These are phyloP conservation scores for Calephelis nemesis DNA, from an alignment of 1,140 invertebrate species.

Conservation along the genomic window DNA sequence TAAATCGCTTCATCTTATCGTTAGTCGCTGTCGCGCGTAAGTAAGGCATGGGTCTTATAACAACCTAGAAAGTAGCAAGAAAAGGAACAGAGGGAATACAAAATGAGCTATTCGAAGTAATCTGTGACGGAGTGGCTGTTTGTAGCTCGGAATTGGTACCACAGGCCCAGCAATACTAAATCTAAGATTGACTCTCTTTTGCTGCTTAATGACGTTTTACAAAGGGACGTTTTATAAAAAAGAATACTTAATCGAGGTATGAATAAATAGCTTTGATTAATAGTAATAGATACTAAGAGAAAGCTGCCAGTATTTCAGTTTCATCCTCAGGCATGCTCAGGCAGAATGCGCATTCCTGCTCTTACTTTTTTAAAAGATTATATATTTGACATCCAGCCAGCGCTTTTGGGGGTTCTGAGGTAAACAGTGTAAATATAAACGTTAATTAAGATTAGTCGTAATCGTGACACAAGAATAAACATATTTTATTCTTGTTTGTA, in stretches of 20 bases:
- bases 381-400: too few relatives aligned
- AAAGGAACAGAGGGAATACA: constrained; percentile 58
- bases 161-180: constrained; percentile 15
- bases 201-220: constrained; percentile 10
- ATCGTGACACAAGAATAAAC: constrained; percentile 2
- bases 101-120: constrained; percentile 63
- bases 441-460: background rate
- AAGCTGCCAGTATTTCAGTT: too few relatives aligned
- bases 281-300: too few relatives aligned
- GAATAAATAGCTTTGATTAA: too few relatives aligned
- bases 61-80: constrained; percentile 19
- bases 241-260: constrained; percentile 1
- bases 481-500: background rate
- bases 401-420: too few relatives aligned
- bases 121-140: constrained; percentile 37
- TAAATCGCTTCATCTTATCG: background rate
- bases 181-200: constrained; percentile 26
- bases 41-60: background rate
- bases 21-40: background rate
- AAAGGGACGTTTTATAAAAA: constrained; percentile 1
- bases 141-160: constrained; percentile 23
- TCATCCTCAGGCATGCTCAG: too few relatives aligned
- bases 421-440: background rate
- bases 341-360: too few relatives aligned
- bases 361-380: too few relatives aligned